These are phyloP conservation scores for Cisticola juncidis DNA, from an alignment of 2,113 vertebrate genomes.

Conservation along the genomic window DNA sequence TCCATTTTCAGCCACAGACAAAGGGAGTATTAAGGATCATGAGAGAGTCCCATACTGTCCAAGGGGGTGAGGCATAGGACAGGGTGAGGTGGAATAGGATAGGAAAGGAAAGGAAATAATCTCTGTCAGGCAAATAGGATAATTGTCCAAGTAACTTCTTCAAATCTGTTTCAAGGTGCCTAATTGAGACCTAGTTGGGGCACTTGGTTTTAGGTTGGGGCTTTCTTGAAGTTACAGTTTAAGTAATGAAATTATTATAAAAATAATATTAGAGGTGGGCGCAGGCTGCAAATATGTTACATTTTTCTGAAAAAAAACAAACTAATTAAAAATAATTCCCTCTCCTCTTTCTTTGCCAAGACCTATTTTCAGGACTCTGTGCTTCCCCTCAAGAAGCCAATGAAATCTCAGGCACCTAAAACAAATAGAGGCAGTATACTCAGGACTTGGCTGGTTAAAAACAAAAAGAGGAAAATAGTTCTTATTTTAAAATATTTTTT, in stretches of 20 bases:
- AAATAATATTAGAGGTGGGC: neutral
- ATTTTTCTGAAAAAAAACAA: neutral
- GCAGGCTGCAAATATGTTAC: neutral
- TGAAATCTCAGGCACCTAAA: neutral
- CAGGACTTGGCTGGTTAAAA: neutral
- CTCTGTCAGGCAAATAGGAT: neutral
- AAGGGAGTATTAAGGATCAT: neutral
- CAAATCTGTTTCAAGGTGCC: neutral
- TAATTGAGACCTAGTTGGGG: neutral
- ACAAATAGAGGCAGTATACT: neutral
- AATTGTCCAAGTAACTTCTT: neutral
- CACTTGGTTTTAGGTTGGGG: neutral
- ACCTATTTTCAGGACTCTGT: neutral
- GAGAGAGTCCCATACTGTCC: neutral
- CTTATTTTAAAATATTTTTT: neutral
- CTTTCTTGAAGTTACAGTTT: neutral
- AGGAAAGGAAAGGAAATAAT: neutral
- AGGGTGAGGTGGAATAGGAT: neutral
- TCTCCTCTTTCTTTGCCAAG: neutral
- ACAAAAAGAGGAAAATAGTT: neutral
- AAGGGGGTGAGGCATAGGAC: neutral
- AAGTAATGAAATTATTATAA: neutral
- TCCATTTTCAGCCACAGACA: neutral
- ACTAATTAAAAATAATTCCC: slow-evolving; percentile 20
- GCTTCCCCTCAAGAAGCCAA: neutral